These are phyloP conservation scores for Lanius collurio DNA, from an alignment of 2,113 vertebrate species.

Conservation along the genomic window DNA sequence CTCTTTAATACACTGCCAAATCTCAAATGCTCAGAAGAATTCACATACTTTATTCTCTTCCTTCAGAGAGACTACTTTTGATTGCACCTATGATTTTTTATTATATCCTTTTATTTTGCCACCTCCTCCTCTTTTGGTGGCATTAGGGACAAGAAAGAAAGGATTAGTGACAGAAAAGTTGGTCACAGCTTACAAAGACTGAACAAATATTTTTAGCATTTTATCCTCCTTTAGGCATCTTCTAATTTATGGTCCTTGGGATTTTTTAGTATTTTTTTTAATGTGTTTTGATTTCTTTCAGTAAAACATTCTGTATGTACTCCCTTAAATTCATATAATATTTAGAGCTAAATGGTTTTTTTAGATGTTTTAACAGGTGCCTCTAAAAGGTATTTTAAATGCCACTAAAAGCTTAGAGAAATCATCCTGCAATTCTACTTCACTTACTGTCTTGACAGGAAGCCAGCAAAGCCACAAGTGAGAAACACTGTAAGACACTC, in stretches of 20 bases:
- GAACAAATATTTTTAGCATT: neutral
- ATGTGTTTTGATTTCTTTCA: neutral
- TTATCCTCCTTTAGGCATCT: neutral
- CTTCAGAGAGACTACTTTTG: neutral
- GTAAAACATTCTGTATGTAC: neutral
- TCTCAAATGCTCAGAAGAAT: neutral
- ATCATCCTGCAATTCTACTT: neutral
- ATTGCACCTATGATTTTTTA: neutral
- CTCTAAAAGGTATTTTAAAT: neutral
- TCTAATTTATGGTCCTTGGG: neutral
- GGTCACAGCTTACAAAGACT: neutral
- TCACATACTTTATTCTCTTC: neutral
- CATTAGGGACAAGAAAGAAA: neutral
- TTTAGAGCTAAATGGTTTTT: neutral
- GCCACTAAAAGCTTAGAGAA: neutral
- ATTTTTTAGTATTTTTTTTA: neutral
- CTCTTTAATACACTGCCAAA: neutral
- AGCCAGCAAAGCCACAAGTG: constrained; percentile 38
- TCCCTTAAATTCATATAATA: neutral
- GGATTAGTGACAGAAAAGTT: neutral
- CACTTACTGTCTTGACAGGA: neutral
- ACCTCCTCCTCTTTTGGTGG: neutral
- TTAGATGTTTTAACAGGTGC: neutral
- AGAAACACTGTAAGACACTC: neutral
- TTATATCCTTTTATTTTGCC: neutral